These are phyloP conservation scores for Diarsia dahlii DNA, from an alignment of 2,888 invertebrate species.

Conservation along the genomic window DNA sequence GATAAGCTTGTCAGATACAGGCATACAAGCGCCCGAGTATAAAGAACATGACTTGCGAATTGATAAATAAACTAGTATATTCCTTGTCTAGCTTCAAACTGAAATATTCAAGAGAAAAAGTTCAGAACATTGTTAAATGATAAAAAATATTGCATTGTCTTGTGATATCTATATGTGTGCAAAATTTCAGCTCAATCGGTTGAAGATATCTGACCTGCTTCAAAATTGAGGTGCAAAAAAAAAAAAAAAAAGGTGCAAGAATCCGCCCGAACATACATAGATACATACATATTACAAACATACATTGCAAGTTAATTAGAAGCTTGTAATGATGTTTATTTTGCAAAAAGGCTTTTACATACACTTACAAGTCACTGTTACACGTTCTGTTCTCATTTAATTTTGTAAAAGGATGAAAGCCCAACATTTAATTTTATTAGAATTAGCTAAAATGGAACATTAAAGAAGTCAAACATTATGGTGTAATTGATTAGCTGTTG, in stretches of 20 bases:
- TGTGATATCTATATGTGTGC: no score
- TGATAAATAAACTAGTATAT: slow-evolving; percentile 32
- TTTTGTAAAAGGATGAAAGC: not conserved
- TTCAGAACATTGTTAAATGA: no score
- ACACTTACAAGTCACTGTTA: not conserved
- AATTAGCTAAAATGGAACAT: not conserved
- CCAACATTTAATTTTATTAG: not conserved
- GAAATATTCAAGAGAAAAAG: not conserved
- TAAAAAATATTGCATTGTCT: no score
- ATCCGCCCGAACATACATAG: no score
- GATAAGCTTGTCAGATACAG: slow-evolving; percentile 54
- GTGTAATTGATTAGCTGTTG: not conserved
- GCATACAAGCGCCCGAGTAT: slow-evolving; percentile 18
- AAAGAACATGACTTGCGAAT: slow-evolving; percentile 23
- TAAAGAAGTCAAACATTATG: not conserved
- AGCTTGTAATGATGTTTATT: no score
- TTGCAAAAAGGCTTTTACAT: no score
- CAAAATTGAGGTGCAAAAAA: no score
- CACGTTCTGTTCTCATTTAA: not conserved
- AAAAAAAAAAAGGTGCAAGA: no score
- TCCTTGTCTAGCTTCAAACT: not conserved
- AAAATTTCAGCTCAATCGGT: no score
- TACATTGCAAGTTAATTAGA: no score
- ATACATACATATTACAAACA: no score
- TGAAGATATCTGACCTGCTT: no score